These are phyloP conservation scores for Pseudomugil tenellus DNA, from an alignment of 2,797 vertebrate species.

Conservation along the genomic window DNA sequence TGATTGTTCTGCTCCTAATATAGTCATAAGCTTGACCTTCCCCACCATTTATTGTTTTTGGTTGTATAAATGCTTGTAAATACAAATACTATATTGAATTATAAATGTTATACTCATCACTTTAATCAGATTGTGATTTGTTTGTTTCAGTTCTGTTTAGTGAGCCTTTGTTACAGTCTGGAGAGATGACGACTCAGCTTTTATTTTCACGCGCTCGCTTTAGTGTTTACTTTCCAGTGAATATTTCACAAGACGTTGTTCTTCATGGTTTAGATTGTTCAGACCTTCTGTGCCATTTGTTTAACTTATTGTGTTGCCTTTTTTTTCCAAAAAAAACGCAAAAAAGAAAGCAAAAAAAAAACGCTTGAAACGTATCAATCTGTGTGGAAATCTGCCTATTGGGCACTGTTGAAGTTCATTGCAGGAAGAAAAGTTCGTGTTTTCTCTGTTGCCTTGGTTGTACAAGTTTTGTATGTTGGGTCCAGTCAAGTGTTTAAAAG, in stretches of 20 bases:
- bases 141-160: conserved; percentile 41
- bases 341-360: conserved; percentile 28
- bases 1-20: conserved; percentile 76
- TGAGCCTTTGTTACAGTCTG: conserved; percentile 53
- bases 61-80: conserved; percentile 81
- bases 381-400: conserved; percentile 71
- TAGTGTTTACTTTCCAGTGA: conserved; percentile 63
- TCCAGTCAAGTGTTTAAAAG: conserved; percentile 68
- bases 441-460: conserved; percentile 68
- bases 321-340: conserved; percentile 31
- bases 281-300: conserved; percentile 77
- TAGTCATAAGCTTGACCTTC: conserved; percentile 61
- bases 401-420: conserved; percentile 73
- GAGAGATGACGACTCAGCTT: conserved; percentile 37
- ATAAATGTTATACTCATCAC: conserved; percentile 75
- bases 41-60: conserved; percentile 51
- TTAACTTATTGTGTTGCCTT: conserved; percentile 82
- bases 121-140: conserved; percentile 67
- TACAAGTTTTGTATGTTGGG: conserved; percentile 66
- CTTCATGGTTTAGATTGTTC: conserved; percentile 71
- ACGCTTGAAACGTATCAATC: conserved; percentile 73
- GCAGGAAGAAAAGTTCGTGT: conserved; percentile 62
- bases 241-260: conserved; percentile 65
- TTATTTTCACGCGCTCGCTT: conserved; percentile 43
- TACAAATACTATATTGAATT: conserved; percentile 83